Evolutionary conservation across 2,888 invertebrate genomes (phyloP).

Genomic region (Tholera decimalis): DNA sequence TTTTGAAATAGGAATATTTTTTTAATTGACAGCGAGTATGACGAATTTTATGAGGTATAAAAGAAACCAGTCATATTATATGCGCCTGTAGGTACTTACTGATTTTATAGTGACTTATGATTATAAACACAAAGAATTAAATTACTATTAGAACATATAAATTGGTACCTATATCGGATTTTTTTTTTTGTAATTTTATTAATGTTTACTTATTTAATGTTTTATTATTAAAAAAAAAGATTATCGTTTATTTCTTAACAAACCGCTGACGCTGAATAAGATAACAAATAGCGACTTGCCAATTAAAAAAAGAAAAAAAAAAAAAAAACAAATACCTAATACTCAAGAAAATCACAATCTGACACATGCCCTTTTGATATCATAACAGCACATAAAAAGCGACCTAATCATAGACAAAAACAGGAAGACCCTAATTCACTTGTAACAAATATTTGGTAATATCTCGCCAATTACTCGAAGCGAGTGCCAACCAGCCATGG

Average conservation of each 20-base stretch:
- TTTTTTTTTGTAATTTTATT: too few species aligned
- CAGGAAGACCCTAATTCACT: conserved; percentile 58
- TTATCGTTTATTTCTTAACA: background rate
- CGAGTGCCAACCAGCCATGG: conserved; percentile 76
- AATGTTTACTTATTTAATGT: too few species aligned
- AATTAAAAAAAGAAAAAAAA: background rate
- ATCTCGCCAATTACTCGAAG: conserved; percentile 79
- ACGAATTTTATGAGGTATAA: too few species aligned
- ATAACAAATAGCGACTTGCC: background rate
- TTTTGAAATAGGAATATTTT: background rate
- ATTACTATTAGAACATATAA: background rate
- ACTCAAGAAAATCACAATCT: background rate
- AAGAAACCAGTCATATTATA: too few species aligned
- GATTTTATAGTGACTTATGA: too few species aligned
- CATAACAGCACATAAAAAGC: conserved; percentile 4
- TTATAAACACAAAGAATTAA: too few species aligned
- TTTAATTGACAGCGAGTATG: too few species aligned
- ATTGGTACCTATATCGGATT: too few species aligned
- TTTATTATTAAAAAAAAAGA: too few species aligned
- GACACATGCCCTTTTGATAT: background rate
- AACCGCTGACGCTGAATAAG: background rate
- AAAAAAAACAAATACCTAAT: background rate
- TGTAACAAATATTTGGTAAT: conserved; percentile 72
- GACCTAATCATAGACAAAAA: conserved; percentile 11
- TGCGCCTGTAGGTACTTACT: too few species aligned